phyloP scores from a whole-genome alignment of 2,797 vertebrate genomes.

The Knipowitschia caucasica region DNA sequence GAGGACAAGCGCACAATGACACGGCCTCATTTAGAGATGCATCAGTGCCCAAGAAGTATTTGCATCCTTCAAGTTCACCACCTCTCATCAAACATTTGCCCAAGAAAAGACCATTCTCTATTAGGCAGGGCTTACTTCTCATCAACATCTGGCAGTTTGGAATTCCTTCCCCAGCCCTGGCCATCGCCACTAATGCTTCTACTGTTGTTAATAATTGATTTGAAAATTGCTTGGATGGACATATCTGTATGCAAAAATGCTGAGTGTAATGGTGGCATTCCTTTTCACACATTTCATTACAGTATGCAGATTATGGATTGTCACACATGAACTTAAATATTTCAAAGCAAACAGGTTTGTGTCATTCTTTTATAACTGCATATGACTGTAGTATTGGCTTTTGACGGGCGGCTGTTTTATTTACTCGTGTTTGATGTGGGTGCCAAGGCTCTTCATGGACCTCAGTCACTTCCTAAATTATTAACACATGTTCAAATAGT shows the following conservation, averaged over 20 bases:
- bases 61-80: slow-evolving; percentile 63
- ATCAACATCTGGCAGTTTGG: slow-evolving; percentile 31
- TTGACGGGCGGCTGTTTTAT: too few relatives aligned
- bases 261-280: neutral
- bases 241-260: neutral
- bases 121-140: slow-evolving; percentile 17
- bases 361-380: too few relatives aligned
- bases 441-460: too few relatives aligned
- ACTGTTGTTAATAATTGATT: neutral
- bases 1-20: slow-evolving; percentile 63
- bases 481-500: too few relatives aligned
- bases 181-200: neutral
- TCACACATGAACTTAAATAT: neutral
- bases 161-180: slow-evolving; percentile 14
- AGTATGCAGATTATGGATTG: too few relatives aligned
- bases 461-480: too few relatives aligned
- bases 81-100: slow-evolving; percentile 65
- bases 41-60: slow-evolving; percentile 64
- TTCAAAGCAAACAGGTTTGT: neutral
- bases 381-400: too few relatives aligned
- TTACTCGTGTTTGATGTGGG: too few relatives aligned
- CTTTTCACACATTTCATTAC: too few relatives aligned
- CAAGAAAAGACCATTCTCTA: slow-evolving; percentile 34
- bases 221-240: neutral
- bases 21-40: slow-evolving; percentile 60